Percentiles rank a stretch among this genome's conserved stretches.
These are phyloP conservation scores for Megalurothrips usitatus DNA, from an alignment of 2,888 invertebrate genomes.

Conservation along the genomic window DNA sequence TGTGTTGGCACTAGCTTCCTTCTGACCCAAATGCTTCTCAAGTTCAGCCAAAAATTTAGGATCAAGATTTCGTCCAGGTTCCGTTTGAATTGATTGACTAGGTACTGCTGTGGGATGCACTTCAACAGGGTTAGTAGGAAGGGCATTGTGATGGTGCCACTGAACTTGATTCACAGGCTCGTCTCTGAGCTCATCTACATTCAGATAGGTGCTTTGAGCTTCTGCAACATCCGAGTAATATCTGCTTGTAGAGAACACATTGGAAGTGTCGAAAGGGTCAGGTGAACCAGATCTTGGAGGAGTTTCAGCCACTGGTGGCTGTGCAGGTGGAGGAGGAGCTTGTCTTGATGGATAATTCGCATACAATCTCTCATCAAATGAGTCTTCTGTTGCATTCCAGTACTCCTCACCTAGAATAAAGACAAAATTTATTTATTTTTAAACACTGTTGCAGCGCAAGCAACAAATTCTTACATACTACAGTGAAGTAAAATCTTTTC, in stretches of 20 bases:
- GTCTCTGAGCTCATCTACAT: background rate
- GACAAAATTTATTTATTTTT: slow-evolving; percentile 16
- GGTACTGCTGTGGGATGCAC: slow-evolving; percentile 3
- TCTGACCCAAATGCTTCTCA: slow-evolving; percentile 57
- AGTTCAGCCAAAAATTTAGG: slow-evolving; percentile 59
- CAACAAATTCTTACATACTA: background rate
- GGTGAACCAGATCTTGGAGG: slow-evolving; percentile 39
- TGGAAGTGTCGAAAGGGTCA: slow-evolving; percentile 67
- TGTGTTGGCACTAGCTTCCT: slow-evolving; percentile 48
- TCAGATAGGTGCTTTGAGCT: background rate
- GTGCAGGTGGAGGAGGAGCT: background rate
- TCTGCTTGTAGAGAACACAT: slow-evolving; percentile 41
- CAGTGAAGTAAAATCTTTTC: background rate
- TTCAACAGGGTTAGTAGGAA: background rate
- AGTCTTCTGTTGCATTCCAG: background rate
- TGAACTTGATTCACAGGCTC: background rate
- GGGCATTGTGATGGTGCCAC: background rate
- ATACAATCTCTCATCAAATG: slow-evolving; percentile 30
- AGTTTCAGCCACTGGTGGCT: slow-evolving; percentile 26
- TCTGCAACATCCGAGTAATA: slow-evolving; percentile 18
- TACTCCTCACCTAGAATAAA: slow-evolving; percentile 19
- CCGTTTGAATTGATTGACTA: slow-evolving; percentile 33
- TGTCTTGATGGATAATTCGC: slow-evolving; percentile 30
- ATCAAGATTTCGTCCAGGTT: slow-evolving; percentile 51
- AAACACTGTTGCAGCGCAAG: background rate